Evolutionary conservation across 30 jellyfish, hydroid and myxozoan species (phyloP).

Genomic region (Aurelia sp.): DNA sequence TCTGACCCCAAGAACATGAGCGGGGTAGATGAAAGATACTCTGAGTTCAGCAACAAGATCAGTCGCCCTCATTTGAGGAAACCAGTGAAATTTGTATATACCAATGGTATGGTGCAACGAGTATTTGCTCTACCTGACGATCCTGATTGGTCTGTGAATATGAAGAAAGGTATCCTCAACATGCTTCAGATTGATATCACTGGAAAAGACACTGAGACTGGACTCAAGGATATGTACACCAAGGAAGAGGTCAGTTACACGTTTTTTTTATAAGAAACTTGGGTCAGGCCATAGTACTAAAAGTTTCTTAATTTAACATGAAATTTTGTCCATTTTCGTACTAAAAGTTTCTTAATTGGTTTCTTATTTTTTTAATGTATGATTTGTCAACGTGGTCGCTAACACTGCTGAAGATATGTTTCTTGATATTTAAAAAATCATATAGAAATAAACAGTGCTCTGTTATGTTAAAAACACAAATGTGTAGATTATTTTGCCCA

Average conservation of each 20-base stretch:
- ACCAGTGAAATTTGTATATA: slow-evolving; percentile 62
- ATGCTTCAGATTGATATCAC: slow-evolving; percentile 64
- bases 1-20: slow-evolving; percentile 74
- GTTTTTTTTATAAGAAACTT: no score
- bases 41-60: slow-evolving; percentile 22
- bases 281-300: no score
- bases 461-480: no score
- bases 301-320: no score
- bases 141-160: slow-evolving; percentile 74
- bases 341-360: no score
- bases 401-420: no score
- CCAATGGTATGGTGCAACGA: slow-evolving; percentile 64
- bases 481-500: no score
- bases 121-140: slow-evolving; percentile 60
- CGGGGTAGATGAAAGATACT: slow-evolving; percentile 23
- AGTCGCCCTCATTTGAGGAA: slow-evolving; percentile 48
- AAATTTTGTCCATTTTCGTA: no score
- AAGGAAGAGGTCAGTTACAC: slow-evolving; percentile 71
- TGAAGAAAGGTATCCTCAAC: slow-evolving; percentile 75
- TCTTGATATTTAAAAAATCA: no score
- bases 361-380: no score
- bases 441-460: no score
- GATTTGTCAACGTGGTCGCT: no score
- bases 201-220: slow-evolving; percentile 76
- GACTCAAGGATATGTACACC: slow-evolving; percentile 63